phyloP scores from a whole-genome alignment of 92 coral and sea anemone species.

The Zoanthus sociatus region DNA sequence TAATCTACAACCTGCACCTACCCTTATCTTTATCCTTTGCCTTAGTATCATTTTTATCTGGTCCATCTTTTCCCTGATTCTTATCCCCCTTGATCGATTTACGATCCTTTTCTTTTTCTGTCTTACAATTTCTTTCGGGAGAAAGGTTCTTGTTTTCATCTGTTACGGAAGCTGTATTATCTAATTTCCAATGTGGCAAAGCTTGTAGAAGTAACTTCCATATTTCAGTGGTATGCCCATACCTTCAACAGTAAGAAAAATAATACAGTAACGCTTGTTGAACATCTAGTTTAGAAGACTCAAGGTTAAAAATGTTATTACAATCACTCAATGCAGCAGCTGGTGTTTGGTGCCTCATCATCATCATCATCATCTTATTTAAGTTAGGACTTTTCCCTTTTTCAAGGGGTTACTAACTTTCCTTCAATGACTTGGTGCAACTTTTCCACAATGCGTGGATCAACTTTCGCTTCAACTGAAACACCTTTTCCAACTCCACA shows the following conservation, averaged over 20 bases:
- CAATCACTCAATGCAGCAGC: too few relatives aligned
- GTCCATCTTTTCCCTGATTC: constrained; percentile 57
- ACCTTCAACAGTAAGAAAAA: constrained; percentile 53
- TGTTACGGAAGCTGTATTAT: constrained; percentile 87
- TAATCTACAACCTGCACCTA: background rate
- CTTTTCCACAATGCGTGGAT: too few relatives aligned
- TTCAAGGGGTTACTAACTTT: too few relatives aligned
- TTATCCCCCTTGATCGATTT: constrained; percentile 80
- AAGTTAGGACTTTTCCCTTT: too few relatives aligned
- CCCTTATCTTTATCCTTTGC: constrained; percentile 73
- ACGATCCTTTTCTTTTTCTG: constrained; percentile 82
- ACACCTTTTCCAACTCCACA: too few relatives aligned
- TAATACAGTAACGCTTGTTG: background rate
- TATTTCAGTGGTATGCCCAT: constrained; percentile 86
- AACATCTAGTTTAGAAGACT: background rate
- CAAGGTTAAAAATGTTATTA: too few relatives aligned
- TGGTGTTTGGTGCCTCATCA: background rate
- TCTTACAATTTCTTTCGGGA: constrained; percentile 57
- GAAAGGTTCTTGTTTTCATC: constrained; percentile 68
- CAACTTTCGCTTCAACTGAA: too few relatives aligned
- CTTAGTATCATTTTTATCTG: constrained; percentile 51
- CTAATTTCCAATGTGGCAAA: constrained; percentile 93
- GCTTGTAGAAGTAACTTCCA: constrained; percentile 90
- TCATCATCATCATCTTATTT: too few relatives aligned
- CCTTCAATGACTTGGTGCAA: too few relatives aligned